phyloP scores from a whole-genome alignment of 2,797 vertebrate genomes.

The Scleropages formosus region DNA sequence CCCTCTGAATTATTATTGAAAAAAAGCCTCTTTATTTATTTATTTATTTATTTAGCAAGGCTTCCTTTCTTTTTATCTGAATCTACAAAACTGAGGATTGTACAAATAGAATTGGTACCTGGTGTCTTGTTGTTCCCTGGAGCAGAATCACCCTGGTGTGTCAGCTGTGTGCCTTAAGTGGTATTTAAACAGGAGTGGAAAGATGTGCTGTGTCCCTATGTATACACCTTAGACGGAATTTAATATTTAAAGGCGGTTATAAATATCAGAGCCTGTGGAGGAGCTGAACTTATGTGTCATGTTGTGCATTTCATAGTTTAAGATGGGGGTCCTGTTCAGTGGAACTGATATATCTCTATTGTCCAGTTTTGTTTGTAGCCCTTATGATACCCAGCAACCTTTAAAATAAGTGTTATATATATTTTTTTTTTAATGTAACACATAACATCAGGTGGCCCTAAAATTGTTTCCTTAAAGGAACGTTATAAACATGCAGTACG shows the following conservation, averaged over 20 bases:
- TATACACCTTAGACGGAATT: not conserved
- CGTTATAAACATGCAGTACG: not conserved
- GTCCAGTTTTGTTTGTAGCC: too few species aligned
- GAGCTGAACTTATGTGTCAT: not conserved
- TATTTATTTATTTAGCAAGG: too few species aligned
- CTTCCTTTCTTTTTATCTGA: not conserved
- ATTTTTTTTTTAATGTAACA: too few species aligned
- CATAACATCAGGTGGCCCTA: too few species aligned
- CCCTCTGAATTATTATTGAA: too few species aligned
- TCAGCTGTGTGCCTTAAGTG: not conserved
- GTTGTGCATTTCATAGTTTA: not conserved
- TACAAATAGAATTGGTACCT: not conserved
- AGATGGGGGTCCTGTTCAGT: too few species aligned
- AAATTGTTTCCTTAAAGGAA: not conserved
- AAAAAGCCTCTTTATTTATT: too few species aligned
- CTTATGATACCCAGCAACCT: too few species aligned
- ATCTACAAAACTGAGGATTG: not conserved
- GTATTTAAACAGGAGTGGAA: slow-evolving; percentile 1
- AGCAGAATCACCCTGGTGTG: too few species aligned
- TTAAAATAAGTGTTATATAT: too few species aligned
- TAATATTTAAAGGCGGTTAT: not conserved
- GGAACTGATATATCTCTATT: too few species aligned
- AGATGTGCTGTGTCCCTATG: not conserved
- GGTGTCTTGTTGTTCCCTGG: too few species aligned
- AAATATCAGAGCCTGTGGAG: not conserved